Percentiles rank a stretch among this genome's conserved stretches.
phyloP scores from a whole-genome alignment of 1,140 invertebrate genomes.

The Gryon sp. region DNA sequence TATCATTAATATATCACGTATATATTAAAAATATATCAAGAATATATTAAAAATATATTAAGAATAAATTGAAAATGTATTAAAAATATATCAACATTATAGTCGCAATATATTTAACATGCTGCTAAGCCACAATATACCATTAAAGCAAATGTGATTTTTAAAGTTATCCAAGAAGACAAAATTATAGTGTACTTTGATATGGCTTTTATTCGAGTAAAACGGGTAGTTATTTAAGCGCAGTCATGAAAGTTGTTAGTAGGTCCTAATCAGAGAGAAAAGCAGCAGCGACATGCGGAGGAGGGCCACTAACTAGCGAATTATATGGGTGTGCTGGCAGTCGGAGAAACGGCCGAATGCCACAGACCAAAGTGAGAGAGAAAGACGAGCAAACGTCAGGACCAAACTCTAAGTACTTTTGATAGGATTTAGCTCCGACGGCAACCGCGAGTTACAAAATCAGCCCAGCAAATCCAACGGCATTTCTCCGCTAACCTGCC shows the following conservation, averaged over 20 bases:
- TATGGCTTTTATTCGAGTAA: no score
- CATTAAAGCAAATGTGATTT: no score
- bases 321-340: constrained; percentile 39
- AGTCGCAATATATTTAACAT: no score
- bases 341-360: constrained; percentile 46
- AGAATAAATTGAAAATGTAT: no score
- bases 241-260: constrained; percentile 22
- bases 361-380: constrained; percentile 26
- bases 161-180: no score
- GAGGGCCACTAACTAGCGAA: constrained; percentile 32
- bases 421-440: constrained; percentile 74
- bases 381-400: constrained; percentile 67
- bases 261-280: constrained; percentile 30
- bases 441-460: constrained; percentile 49
- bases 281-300: constrained; percentile 4
- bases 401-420: constrained; percentile 75
- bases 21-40: no score
- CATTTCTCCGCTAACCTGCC: constrained; percentile 52
- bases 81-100: no score
- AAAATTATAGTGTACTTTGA: no score
- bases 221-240: neutral
- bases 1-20: no score
- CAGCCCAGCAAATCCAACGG: constrained; percentile 52
- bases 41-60: no score
- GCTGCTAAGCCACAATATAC: no score